Base-by-base conservation (phyloP, 2,113 vertebrate genomes). In the Maylandia zebra region DNA sequence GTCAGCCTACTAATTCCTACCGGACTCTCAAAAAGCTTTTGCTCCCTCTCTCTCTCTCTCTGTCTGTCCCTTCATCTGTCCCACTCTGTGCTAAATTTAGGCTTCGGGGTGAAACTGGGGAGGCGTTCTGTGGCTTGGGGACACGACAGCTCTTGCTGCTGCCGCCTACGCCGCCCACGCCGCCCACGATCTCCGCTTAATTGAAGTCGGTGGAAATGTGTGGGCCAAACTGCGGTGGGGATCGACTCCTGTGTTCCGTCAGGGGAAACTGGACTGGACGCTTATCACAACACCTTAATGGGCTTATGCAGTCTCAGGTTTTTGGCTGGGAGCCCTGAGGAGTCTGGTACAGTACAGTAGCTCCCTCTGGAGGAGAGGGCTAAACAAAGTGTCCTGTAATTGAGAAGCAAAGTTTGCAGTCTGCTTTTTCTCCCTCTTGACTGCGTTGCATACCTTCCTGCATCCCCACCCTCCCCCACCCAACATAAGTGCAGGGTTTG, bases 271-370 rank as follows among this genome's bases (percentile, higher is more conserved):
- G 85, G 71, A 90, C 94, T 87, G 93, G 95, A 95, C 94, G 93
- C 91, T 92, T 95, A 95, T 96, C 95, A 96, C 95, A 96, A 95
- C 95, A 95, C 94, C 93, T 93, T 95, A 95, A 95, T 95, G 90
- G 92, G 92, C 93, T 95, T 86, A 93, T 93, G 88, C 93, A 90
- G 88, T 79, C 91, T 94, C 92, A 91, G 81, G 84, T 81, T 80
- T 61, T 87, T 95, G 95, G 93, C 90, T 30, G 3, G 2, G 55
- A 41, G 89, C 95, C 94, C 93, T 52, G n/a, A 52, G 86, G 79
- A 50, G 92, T 82, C 89, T 66, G 69, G 74, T 82, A 17, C 88
- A 85, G 92, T 69, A 84, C 89, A 82, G 94, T 87, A 92, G 95
- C 95, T 95, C 94, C 95, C 95, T 93, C 95, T 95, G 90, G 94